These are phyloP conservation scores for Sinodicranocentrus sp. DNA, from an alignment of 2,888 invertebrate species.

Conservation along the genomic window DNA sequence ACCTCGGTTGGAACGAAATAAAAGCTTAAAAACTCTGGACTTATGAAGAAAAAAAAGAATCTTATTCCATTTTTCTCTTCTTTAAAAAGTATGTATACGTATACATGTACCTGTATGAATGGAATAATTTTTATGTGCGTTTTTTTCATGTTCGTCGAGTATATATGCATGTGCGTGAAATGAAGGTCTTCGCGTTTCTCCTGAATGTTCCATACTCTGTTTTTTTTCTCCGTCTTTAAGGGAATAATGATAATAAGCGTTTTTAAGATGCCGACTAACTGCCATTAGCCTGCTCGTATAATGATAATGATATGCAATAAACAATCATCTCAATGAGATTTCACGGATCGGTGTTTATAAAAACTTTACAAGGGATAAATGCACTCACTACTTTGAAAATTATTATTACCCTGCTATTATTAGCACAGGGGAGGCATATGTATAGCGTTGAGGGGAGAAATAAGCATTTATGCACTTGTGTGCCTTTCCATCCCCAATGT, in stretches of 20 bases:
- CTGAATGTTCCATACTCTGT: slow-evolving; percentile 8
- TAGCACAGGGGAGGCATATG: slow-evolving; percentile 4
- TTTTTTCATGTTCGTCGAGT: slow-evolving; percentile 18
- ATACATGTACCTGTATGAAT: slow-evolving; percentile 9
- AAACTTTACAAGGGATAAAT: slow-evolving; percentile 41
- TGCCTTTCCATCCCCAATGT: no score
- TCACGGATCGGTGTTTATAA: slow-evolving; percentile 67
- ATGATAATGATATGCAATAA: slow-evolving; percentile 70
- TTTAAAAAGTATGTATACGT: no score
- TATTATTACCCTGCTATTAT: slow-evolving; percentile 14
- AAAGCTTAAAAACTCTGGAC: not conserved
- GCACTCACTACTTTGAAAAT: slow-evolving; percentile 49
- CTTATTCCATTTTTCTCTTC: no score
- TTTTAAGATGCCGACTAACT: slow-evolving; percentile 64
- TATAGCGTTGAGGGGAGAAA: no score
- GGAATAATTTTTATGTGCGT: slow-evolving; percentile 38
- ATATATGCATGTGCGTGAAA: slow-evolving; percentile 21
- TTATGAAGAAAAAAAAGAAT: not conserved
- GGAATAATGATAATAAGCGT: slow-evolving; percentile 51
- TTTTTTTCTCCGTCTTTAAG: slow-evolving; percentile 10
- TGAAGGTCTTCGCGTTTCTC: not conserved
- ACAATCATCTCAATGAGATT: slow-evolving; percentile 69
- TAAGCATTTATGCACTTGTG: no score
- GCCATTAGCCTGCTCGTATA: slow-evolving; percentile 62
- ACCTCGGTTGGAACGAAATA: slow-evolving; percentile 57